Evolutionary conservation across 2,797 vertebrate genomes (phyloP), one percentile per base, ranked within the genome.

Genomic region (Iguana delicatissima): DNA sequence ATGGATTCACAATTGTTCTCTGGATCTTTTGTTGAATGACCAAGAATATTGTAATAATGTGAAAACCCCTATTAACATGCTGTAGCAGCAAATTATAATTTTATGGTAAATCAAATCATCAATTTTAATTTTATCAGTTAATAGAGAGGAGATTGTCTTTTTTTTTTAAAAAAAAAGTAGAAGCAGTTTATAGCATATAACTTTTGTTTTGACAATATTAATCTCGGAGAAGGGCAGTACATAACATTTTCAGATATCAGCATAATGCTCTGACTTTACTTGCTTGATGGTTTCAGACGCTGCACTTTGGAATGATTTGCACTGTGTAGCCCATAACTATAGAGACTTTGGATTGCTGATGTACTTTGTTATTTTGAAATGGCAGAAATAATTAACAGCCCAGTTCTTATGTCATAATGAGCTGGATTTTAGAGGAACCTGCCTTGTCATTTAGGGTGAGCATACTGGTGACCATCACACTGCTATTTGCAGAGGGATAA

Each of bases 11-110:
- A 76, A 81, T 55, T 57, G 73, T 1, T 73, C 3, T 89, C 9
- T 86, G 90, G 50, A 91, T 62, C 59, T 76, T 91, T 88, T 87
- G 86, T 52, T 55, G 26, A 84, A 88, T 91, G 83, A 92, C 55
- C 87, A 93, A 93, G 22, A 46, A 89, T 77, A 79, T 7, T 86
- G 67, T 91, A 93, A 87, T 4, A 77, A 88, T 38, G 32, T 91
- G 85, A 46, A 32, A 92, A 73, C 8, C 87, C 46, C 67, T 84
- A 1, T 62, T 1, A 73, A 42, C 38, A 0, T 16, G 69, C 62
- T 32, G 35, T 38, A 42, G 46, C 35, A 85, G 87, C 22, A 62
- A 67, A 46, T 80, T 84, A 84, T 38, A 86, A 87, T 46, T 83
- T 77, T 83, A 10, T n/a, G 38, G 62, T 38, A 87, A 89, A 84